Base-by-base conservation (phyloP, 2,113 vertebrate genomes). In the Madoqua kirkii region DNA sequence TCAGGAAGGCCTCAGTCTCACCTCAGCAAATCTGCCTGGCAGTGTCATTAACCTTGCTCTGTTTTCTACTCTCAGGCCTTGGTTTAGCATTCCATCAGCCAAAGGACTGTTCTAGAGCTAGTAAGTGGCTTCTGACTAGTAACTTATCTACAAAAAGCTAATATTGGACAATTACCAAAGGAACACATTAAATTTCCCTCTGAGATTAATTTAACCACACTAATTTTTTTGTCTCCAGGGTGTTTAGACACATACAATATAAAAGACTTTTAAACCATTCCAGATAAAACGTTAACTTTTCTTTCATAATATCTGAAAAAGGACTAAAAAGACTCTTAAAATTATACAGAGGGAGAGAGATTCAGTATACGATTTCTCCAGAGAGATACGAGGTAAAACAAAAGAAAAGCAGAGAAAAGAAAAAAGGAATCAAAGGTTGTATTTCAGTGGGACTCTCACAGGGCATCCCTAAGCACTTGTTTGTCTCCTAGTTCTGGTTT, bases 181-280 rank as follows among this genome's bases (percentile, higher is more conserved):
- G 62, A 36, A 81, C 91, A 97, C 98, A 93, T 97, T 95, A 33
- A 88, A 95, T 17, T 64, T 95, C 76, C 90, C 95, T 97, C 94
- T 74, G 82, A 93, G 62, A 97, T 85, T 94, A 98, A 97, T 60
- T 98, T 91, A 98, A 57, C 91, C 81, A 71, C 21, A 59, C 27
- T 81, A 92, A 5, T 36, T 33, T 96, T 89, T 78, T 60, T 93
- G 57, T 15, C 82, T 95, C 50, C 43, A 52, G 83, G 54, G 86
- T 91, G 59, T 87, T 97, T 96, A 96, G 85, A 33, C 76, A 54
- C 64, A 57, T 36, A 40, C 62, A 54, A 97, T 23, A 82, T 62
- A 81, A 82, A 95, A 64, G 31, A 33, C 67, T 93, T 95, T 78
- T 54, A 95, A 81, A 74, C 40, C 43, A 19, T 89, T 94, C 64